Base-by-base conservation (phyloP, 1,140 invertebrate genomes). In the Saccostrea glomerata region DNA sequence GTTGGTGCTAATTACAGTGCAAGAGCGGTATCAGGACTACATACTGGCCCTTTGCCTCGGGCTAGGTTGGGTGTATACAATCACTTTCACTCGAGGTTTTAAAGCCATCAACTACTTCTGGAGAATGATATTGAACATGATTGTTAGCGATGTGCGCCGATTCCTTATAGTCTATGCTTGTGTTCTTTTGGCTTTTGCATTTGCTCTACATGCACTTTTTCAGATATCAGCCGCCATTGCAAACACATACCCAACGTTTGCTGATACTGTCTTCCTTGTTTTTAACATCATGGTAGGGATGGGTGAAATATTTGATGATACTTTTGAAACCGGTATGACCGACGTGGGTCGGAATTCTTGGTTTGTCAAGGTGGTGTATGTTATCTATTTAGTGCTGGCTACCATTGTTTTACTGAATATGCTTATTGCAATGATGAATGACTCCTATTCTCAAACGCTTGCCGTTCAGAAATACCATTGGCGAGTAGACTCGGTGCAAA, bases 381-480 rank as follows among this genome's bases (percentile, higher is more conserved):
- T 93, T 20, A n/a, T 93, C 23, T 94, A 94, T 85, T 92, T 94
- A 36, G 87, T 94, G 20, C 84, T 94, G 13, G 90, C 88, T 13
- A 93, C 92, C 20, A 93, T 94, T 47, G 87, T 94, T 2, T 87
- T 94, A 0, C 90, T 94, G 9, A 94, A 94, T 86, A 88, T 94
- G 3, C 90, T 94, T 0, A 94, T 94, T 84, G 94, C 94, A 17
- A 94, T 94, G 93, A 94, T 94, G 93, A 94, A 93, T 87, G 93
- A 94, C 84, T 94, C 94, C 11, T 94, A 94, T 82, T 91, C 92
- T 7, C 87, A 86, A 85, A 92, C 93, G 47, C 63, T 92, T 20
- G 60, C 86, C 12, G 86, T 90, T 36, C 90, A 92, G 58, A 87
- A 88, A 63, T 77, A 93, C 0, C 85, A 84, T 17, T 94, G 93